Base-by-base conservation (phyloP, 2,797 vertebrate genomes). In the Spinibarbus caldwelli region DNA sequence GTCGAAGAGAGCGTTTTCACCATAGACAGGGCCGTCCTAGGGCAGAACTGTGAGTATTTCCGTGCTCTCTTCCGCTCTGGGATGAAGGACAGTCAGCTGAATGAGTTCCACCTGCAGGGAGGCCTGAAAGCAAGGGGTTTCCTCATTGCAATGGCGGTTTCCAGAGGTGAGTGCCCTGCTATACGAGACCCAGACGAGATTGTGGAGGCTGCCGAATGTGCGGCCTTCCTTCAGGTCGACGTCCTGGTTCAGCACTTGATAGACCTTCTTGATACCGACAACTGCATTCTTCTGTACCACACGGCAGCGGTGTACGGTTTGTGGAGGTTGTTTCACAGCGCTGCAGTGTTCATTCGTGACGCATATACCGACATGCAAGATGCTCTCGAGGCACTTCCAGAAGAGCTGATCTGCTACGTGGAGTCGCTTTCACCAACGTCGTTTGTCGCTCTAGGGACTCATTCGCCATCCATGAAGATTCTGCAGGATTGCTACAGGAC, bases 1-100 rank as follows among this genome's bases (percentile, higher is more conserved):
- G 96, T 99, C 90, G 97, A 96, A 70, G 95, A 93, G 59, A 95
- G 95, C 80, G 92, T 93, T 1, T 98, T 99, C 90, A 91, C 89
- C 0, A 94, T 96, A 21, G 96, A 98, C 70, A 96, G 95, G 85
- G 87, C 89, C 11, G 78, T 97, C 90, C 92, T 99, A 78, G 92
- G 91, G 21, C 93, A 91, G 80, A 88, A 95, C 92, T 97, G 96
- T 1, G 96, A 96, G 89, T 99, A 97, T 90, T 99, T 99, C 93
- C 87, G 94, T 0, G 98, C 97, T 52, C 97, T 99, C 23, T 99
- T 99, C 91, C 95, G 94, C 68, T 99, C 97, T 0, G 98, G 97
- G 85, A 99, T 99, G 98, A 92, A 84, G 52, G 98, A 99, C 85
- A 96, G 96, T 85, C 93, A 77, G 0, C 95, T 95, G 77, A 92